These are phyloP conservation scores for Crioceris asparagi DNA, from an alignment of 2,888 invertebrate genomes.

Conservation along the genomic window DNA sequence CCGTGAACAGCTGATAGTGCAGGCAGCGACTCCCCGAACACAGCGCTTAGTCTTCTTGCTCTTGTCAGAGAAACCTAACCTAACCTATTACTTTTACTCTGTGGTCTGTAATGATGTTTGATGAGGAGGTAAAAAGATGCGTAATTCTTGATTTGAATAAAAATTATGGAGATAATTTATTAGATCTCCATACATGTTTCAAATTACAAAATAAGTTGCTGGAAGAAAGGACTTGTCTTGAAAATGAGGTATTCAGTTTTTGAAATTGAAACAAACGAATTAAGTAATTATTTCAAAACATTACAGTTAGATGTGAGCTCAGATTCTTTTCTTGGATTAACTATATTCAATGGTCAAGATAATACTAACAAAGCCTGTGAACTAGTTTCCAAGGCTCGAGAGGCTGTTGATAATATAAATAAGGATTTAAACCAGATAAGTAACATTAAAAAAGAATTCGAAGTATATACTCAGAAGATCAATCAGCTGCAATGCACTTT, in stretches of 20 bases:
- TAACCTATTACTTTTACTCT: no score
- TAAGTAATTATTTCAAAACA: no score
- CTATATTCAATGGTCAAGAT: conserved; percentile 39
- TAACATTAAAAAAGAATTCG: conserved; percentile 43
- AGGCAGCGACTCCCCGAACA: no score
- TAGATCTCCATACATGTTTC: conserved; percentile 43
- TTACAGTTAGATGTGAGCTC: no score
- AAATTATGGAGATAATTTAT: conserved; percentile 44
- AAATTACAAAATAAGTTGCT: conserved; percentile 38
- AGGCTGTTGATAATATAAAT: conserved; percentile 39
- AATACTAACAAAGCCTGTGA: conserved; percentile 42
- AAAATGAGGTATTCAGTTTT: conserved; percentile 34
- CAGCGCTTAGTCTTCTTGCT: no score
- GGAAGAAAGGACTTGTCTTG: conserved; percentile 36
- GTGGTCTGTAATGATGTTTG: no score
- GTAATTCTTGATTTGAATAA: conserved; percentile 44
- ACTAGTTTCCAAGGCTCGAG: conserved; percentile 36
- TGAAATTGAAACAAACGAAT: conserved; percentile 3
- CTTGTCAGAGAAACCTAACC: no score
- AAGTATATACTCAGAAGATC: conserved; percentile 47
- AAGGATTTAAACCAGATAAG: conserved; percentile 39
- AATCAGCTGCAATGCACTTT: conserved; percentile 45
- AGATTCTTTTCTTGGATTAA: conserved; percentile 50
- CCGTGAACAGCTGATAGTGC: no score
- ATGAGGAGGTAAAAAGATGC: conserved; percentile 25